Conservation (phyloP, 2,113 vertebrate genomes). For the Piaya cayana region DNA sequence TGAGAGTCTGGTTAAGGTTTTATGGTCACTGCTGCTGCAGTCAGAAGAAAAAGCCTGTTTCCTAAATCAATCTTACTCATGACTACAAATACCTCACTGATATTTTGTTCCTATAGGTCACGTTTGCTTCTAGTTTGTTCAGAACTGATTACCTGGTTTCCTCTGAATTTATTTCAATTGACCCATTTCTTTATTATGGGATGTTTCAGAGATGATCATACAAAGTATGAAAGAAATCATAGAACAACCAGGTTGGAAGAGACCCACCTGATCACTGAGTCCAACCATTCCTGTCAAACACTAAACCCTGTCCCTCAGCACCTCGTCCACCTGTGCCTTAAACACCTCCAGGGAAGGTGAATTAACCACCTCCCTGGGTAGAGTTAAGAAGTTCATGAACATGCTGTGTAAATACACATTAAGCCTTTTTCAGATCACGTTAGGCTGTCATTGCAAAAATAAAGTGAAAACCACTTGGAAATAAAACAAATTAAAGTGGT, state of each 20-base stretch:
- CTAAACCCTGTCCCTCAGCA: too few relatives aligned
- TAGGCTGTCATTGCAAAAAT: not conserved
- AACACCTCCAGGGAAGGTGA: too few relatives aligned
- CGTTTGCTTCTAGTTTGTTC: not conserved
- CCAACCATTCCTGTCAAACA: too few relatives aligned
- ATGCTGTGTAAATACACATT: not conserved
- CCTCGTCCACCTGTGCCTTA: too few relatives aligned
- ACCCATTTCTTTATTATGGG: not conserved
- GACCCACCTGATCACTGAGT: too few relatives aligned
- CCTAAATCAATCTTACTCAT: not conserved
- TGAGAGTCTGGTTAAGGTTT: not conserved
- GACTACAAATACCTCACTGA: not conserved
- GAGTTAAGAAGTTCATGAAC: not conserved
- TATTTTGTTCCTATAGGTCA: not conserved
- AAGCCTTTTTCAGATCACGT: not conserved
- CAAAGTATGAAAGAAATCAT: not conserved
- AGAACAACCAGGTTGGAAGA: too few relatives aligned
- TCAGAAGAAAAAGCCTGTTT: not conserved
- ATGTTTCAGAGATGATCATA: not conserved
- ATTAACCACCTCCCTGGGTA: too few relatives aligned
- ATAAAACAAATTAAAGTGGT: not conserved
- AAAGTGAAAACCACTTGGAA: not conserved
- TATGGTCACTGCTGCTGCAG: not conserved
- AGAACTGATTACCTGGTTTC: not conserved
- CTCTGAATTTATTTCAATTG: not conserved